Conservation (phyloP, 2,113 vertebrate genomes). For the Salvelinus sp. region DNA sequence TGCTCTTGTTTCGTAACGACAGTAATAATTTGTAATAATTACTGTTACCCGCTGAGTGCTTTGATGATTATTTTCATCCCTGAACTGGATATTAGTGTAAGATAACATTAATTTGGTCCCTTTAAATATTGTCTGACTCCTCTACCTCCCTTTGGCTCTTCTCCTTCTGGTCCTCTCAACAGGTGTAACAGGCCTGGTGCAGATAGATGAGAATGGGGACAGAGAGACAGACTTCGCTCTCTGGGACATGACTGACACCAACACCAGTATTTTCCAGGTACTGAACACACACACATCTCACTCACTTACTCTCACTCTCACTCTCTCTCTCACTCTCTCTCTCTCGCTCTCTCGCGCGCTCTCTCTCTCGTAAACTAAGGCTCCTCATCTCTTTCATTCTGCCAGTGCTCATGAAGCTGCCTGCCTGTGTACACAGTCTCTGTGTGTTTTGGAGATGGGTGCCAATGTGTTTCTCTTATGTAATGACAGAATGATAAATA, state of each 20-base stretch:
- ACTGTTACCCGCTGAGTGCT: neutral
- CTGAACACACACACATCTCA: neutral
- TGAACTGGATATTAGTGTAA: neutral
- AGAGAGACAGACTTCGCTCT: slow-evolving; percentile 87
- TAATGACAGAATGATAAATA: neutral
- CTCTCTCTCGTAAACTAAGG: neutral
- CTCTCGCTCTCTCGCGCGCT: neutral
- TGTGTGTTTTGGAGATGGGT: neutral
- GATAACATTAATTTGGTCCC: neutral
- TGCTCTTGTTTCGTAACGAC: neutral
- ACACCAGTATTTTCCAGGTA: slow-evolving; percentile 81
- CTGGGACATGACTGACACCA: slow-evolving; percentile 84
- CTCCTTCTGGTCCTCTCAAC: neutral
- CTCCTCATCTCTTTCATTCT: neutral
- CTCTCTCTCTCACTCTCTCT: too few species aligned
- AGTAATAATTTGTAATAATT: neutral
- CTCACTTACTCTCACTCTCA: neutral
- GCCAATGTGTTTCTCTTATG: too few species aligned
- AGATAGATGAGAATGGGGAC: slow-evolving; percentile 85
- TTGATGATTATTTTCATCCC: neutral
- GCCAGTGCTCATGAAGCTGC: neutral
- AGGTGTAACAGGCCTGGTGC: slow-evolving; percentile 84
- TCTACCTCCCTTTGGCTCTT: neutral
- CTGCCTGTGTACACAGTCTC: neutral
- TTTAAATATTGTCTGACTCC: neutral